Evolutionary conservation across 1,140 invertebrate species (phyloP), one percentile per base, ranked within the genome.

Genomic region (Zaprionus taronus): DNA sequence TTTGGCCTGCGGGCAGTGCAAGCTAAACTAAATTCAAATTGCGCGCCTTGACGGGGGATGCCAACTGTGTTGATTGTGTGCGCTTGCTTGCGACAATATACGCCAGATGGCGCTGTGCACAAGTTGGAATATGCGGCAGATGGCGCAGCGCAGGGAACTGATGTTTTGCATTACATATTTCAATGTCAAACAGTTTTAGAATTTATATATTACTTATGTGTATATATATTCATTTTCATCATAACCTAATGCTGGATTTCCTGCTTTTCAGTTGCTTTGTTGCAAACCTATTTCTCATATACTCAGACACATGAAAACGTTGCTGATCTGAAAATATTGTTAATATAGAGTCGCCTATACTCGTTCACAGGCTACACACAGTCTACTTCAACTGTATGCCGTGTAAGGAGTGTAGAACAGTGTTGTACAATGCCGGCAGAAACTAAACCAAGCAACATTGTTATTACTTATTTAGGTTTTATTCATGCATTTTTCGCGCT

Each of bases 401-500:
- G 28, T 28, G 28, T 7, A 7, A 28, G 28, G 1, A 28, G 28
- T 28, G 28, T 0, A 11, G 31, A 3, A 34, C 31, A 34, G 14
- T 58, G 38, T 34, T 47, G 17, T 14, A 17, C 31, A 47, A 47
- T 1, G 26, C 20, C 47, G 0, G 0, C 41, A 47, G 9, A 11
- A 2, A 47, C 41, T n/a, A 47, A 11, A 2, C n/a, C 7, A 17
- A 11, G 9, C 41, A 9, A 31, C 4, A 15, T 79, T 63, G 28
- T 64, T 20, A 69, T 72, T 81, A 80, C 80, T 78, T 71, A 68
- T 83, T 80, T 76, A 79, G 79, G 55, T 83, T 87, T 87, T 89
- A 89, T 87, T 87, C 72, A 89, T 83, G 38, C 38, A 64, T 77
- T 67, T 70, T 56, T 72, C 58, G 75, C 57, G 68, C 55, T 60